Base-by-base conservation (phyloP, 2,888 invertebrate species). In the Melanchra persicariae region DNA sequence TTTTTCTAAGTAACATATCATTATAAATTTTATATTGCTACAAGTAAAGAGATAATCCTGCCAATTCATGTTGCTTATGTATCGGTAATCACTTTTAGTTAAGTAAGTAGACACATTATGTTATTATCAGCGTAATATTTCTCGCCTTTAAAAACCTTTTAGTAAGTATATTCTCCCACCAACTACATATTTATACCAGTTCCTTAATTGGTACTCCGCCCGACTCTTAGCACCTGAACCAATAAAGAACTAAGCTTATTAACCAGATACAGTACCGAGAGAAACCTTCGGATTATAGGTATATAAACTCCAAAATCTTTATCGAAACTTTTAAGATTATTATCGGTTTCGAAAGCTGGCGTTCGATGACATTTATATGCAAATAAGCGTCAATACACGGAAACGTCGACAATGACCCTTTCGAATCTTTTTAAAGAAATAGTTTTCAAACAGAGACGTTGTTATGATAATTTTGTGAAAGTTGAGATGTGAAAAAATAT, bases 401-500 rank as follows among this genome's bases (percentile, higher is more conserved):
- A 87, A 85, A 77, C 78, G 74, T 78, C 59, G 62, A 90, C 90
- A 91, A 91, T 89, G 87, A 88, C 89, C 91, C 87, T 88, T 82
- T 89, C 89, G 85, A 89, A 87, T 90, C 88, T 84, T 82, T 85
- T 83, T 81, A 90, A 91, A 91, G 87, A 84, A 83, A 87, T 86
- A 91, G 91, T 93, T 92, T 91, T 81, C 85, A 89, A 87, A 91
- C 88, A 87, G 81, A 78, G 30, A 63, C 65, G 77, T 93, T 94
- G 91, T 94, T 91, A 94, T 94, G 93, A 74, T 92, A 93, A 94
- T 93, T 87, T 89, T 85, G 92, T 90, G 93, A 93, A 93, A 94
- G 94, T 90, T 88, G 65, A 10, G 55, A 52, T 51, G 12, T 58
- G 58, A 74, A 84, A 82, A 78, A 82, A 37, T 79, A 47, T 59